phyloP scores from a whole-genome alignment of 2,113 vertebrate genomes.

The Spheniscus mendiculus region DNA sequence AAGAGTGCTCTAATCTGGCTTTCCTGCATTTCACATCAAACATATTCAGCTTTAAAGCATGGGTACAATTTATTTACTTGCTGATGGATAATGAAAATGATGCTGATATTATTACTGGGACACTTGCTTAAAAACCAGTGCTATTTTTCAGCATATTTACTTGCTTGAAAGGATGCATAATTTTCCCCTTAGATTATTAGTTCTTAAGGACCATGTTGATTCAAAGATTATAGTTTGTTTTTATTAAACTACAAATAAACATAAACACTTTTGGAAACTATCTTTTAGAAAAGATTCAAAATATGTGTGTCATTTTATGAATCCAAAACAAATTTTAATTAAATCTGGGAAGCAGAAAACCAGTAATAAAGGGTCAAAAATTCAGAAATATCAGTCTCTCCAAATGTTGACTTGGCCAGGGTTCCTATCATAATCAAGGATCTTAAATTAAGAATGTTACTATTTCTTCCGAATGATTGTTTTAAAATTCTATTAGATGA shows the following conservation, averaged over 20 bases:
- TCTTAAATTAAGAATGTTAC: not conserved
- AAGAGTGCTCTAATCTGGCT: not conserved
- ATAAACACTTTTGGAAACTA: not conserved
- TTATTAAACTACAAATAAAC: not conserved
- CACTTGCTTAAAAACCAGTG: not conserved
- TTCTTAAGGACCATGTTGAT: not conserved
- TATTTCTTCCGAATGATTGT: not conserved
- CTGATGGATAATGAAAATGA: not conserved
- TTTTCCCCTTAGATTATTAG: not conserved
- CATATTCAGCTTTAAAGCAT: not conserved
- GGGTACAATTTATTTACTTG: not conserved
- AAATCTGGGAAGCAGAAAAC: not conserved
- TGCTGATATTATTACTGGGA: not conserved
- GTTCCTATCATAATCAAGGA: not conserved
- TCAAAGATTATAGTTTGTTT: not conserved
- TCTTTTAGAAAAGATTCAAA: not conserved
- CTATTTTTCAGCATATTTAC: not conserved
- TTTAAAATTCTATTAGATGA: not conserved
- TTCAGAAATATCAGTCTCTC: not conserved
- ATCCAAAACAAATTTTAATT: not conserved
- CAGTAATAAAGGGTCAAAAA: not conserved
- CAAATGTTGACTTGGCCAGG: not conserved
- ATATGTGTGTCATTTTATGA: not conserved
- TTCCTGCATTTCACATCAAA: not conserved
- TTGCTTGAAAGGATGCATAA: not conserved